phyloP scores from a whole-genome alignment of 2,113 vertebrate genomes.

The Chloropsis cyanopogon region DNA sequence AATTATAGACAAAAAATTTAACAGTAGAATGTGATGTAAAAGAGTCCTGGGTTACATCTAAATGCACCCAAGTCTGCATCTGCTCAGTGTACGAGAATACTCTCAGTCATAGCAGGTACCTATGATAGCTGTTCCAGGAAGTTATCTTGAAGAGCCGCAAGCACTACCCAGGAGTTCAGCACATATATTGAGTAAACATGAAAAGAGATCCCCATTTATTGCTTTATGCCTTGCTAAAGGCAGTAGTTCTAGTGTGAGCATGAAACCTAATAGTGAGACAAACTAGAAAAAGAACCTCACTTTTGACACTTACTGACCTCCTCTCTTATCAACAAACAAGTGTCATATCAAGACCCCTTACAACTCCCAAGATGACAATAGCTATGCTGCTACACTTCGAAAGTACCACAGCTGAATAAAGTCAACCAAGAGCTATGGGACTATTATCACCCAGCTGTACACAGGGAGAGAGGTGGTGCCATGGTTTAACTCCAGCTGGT shows the following conservation, averaged over 20 bases:
- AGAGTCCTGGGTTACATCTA: neutral
- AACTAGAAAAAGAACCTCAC: neutral
- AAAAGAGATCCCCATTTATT: neutral
- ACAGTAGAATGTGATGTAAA: neutral
- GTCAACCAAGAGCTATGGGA: neutral
- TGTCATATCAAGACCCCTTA: neutral
- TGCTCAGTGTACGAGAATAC: rapidly evolving
- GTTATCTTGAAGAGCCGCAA: neutral
- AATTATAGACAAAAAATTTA: neutral
- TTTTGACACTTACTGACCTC: neutral
- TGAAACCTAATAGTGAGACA: neutral
- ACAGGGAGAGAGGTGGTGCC: neutral
- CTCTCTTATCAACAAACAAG: neutral
- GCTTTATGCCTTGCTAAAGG: neutral
- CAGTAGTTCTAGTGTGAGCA: neutral
- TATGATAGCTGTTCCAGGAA: neutral
- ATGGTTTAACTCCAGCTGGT: neutral
- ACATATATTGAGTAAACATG: neutral
- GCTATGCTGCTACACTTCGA: neutral
- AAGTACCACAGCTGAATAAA: neutral
- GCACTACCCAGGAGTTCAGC: neutral
- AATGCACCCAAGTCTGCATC: neutral
- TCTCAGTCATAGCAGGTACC: neutral
- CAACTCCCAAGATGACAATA: neutral
- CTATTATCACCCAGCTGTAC: neutral